phyloP scores from a whole-genome alignment of 2,113 vertebrate genomes.

The Trinectes maculatus region DNA sequence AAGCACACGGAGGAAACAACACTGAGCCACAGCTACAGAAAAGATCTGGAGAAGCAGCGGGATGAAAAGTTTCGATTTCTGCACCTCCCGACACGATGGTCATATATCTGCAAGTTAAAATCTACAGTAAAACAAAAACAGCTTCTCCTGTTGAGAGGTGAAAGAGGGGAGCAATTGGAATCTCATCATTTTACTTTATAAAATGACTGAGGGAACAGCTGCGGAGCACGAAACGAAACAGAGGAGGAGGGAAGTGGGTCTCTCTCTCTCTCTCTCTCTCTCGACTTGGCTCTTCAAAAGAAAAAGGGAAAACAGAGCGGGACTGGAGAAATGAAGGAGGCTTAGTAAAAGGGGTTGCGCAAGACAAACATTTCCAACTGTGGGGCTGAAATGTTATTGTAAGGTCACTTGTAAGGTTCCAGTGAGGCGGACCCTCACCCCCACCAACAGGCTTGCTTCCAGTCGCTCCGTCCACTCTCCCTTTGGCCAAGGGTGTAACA shows the following conservation, averaged over 20 bases:
- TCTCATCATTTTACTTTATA: slow-evolving; percentile 77
- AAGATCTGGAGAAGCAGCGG: not conserved
- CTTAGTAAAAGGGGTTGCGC: slow-evolving; percentile 54
- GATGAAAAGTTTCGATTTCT: slow-evolving; percentile 20
- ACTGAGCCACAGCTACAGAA: not conserved
- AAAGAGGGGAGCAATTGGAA: slow-evolving; percentile 40
- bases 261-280: slow-evolving; percentile 9
- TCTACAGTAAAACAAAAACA: slow-evolving; percentile 57
- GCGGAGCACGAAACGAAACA: slow-evolving; percentile 32
- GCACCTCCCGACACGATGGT: slow-evolving; percentile 7
- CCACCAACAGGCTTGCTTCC: slow-evolving; percentile 42
- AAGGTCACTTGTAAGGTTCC: slow-evolving; percentile 74
- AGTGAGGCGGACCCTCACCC: slow-evolving; percentile 43
- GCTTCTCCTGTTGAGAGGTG: slow-evolving; percentile 57
- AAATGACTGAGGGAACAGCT: slow-evolving; percentile 77
- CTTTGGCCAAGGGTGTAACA: slow-evolving; percentile 45
- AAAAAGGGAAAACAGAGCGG: slow-evolving; percentile 50
- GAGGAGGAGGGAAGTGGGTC: not conserved
- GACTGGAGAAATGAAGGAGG: slow-evolving; percentile 41
- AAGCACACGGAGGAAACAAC: slow-evolving; percentile 2
- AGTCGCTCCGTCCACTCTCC: slow-evolving; percentile 20
- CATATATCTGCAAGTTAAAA: slow-evolving; percentile 63
- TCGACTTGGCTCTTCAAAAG: slow-evolving; percentile 46
- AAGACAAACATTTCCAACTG: slow-evolving; percentile 76
- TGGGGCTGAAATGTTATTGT: slow-evolving; percentile 72